phyloP scores from a whole-genome alignment of 1,140 invertebrate genomes.

The Galleria mellonella region DNA sequence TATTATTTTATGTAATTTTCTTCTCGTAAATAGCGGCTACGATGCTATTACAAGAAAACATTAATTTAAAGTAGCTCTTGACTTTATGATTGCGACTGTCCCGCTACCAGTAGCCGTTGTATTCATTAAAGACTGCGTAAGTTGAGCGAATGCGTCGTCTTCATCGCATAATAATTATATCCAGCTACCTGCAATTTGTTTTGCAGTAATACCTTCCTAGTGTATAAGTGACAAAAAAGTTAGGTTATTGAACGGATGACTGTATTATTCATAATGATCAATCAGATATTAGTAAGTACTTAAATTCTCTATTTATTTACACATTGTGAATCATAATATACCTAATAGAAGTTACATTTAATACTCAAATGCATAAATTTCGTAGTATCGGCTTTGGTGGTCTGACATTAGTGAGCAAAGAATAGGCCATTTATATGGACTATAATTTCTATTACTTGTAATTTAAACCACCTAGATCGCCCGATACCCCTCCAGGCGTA shows the following conservation, averaged over 20 bases:
- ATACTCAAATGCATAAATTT: not conserved
- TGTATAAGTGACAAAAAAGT: conserved; percentile 1
- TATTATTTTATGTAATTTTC: conserved; percentile 9
- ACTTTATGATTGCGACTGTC: conserved; percentile 23
- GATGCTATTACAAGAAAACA: conserved; percentile 15
- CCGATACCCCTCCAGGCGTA: conserved; percentile 19
- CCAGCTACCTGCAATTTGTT: conserved; percentile 16
- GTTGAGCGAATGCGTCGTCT: conserved; percentile 13
- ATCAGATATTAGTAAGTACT: too few relatives aligned
- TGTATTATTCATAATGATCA: conserved; percentile 7
- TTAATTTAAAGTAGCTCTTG: conserved; percentile 22
- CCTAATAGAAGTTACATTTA: too few relatives aligned
- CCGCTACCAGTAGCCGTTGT: conserved; percentile 19
- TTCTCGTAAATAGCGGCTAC: conserved; percentile 4
- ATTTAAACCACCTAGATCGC: conserved; percentile 27
- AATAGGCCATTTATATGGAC: conserved; percentile 30
- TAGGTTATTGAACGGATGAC: conserved; percentile 1
- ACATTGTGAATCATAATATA: conserved; percentile 3
- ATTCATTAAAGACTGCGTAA: conserved; percentile 15
- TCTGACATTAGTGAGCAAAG: conserved; percentile 16
- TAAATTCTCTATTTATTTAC: too few relatives aligned
- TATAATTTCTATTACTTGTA: conserved; percentile 36
- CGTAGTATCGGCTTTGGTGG: conserved; percentile 16
- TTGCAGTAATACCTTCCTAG: conserved; percentile 13
- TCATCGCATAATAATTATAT: conserved; percentile 25